A percentile compares a stretch with the other conserved stretches of the same genome.
phyloP scores from a whole-genome alignment of 2,113 vertebrate genomes.

The Percina caprodes region DNA sequence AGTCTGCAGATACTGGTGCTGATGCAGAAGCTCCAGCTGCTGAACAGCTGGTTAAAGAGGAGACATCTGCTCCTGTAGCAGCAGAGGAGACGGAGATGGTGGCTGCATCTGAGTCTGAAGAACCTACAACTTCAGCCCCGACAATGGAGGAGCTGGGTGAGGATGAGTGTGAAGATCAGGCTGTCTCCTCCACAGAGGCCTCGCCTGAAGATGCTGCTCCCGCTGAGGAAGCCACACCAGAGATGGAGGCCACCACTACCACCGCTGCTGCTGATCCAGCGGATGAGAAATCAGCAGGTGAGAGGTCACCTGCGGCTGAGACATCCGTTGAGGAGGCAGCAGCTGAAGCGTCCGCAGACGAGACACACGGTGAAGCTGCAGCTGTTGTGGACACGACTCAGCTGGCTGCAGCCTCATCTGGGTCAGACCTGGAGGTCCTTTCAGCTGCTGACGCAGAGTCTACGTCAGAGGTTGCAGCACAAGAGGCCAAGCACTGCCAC shows the following conservation, averaged over 20 bases:
- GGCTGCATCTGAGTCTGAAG: slow-evolving; percentile 9
- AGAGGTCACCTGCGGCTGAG: slow-evolving; percentile 12
- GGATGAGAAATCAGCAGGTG: slow-evolving; percentile 4
- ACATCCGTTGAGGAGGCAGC: slow-evolving; percentile 19
- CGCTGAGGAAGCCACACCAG: not conserved
- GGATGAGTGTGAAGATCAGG: slow-evolving; percentile 19
- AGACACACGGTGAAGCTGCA: not conserved
- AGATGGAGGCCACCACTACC: slow-evolving; percentile 15
- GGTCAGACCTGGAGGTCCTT: slow-evolving; percentile 32
- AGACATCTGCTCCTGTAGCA: slow-evolving; percentile 1
- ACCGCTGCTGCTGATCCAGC: not conserved
- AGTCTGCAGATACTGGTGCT: slow-evolving; percentile 25
- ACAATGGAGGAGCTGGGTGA: slow-evolving; percentile 13
- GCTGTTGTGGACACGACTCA: not conserved
- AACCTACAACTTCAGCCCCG: not conserved
- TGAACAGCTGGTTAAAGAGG: slow-evolving; percentile 24
- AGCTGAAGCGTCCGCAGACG: not conserved
- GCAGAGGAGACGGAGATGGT: not conserved
- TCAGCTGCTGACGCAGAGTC: slow-evolving; percentile 40
- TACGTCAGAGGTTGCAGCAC: slow-evolving; percentile 7
- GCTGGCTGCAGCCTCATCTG: slow-evolving; percentile 52
- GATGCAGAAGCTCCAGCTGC: slow-evolving; percentile 25
- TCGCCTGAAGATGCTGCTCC: slow-evolving; percentile 24
- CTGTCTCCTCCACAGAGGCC: not conserved
- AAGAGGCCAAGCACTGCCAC: slow-evolving; percentile 33